Percentiles rank a stretch among this genome's conserved stretches.
Conservation (phyloP, 2,797 vertebrate species). For the Sebastes melanostomus region DNA sequence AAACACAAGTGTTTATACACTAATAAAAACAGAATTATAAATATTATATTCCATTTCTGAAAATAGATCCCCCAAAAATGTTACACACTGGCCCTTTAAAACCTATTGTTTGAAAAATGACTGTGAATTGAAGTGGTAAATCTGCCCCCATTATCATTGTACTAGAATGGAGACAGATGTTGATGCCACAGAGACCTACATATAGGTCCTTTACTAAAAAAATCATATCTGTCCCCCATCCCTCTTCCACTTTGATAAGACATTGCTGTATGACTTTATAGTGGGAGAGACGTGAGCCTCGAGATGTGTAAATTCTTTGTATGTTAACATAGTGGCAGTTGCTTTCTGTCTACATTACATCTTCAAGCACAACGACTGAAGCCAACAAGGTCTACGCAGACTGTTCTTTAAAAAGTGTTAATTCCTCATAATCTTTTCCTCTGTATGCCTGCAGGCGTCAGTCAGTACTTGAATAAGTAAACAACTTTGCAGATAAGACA, state of each 20-base stretch:
- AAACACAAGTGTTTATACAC: no score
- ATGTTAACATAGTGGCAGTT: neutral
- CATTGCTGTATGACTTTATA: neutral
- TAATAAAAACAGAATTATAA: no score
- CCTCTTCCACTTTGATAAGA: neutral
- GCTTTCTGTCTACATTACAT: neutral
- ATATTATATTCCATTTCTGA: no score
- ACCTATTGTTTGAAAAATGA: neutral
- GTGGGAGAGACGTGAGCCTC: neutral
- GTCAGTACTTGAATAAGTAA: conserved; percentile 38
- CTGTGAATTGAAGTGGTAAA: neutral
- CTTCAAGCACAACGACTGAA: neutral
- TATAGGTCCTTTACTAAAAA: neutral
- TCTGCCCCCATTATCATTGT: neutral
- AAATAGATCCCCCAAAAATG: no score
- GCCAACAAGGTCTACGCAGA: conserved; percentile 24
- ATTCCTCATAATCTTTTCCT: conserved; percentile 50
- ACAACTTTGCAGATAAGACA: conserved; percentile 33
- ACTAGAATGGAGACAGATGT: neutral
- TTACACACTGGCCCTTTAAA: neutral
- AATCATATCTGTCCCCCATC: neutral
- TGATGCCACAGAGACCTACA: neutral
- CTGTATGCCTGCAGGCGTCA: conserved; percentile 29
- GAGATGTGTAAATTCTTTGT: neutral
- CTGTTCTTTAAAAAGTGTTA: conserved; percentile 12